Evolutionary conservation across 1,140 invertebrate species (phyloP).

Genomic region (Drosophila carrolli): DNA sequence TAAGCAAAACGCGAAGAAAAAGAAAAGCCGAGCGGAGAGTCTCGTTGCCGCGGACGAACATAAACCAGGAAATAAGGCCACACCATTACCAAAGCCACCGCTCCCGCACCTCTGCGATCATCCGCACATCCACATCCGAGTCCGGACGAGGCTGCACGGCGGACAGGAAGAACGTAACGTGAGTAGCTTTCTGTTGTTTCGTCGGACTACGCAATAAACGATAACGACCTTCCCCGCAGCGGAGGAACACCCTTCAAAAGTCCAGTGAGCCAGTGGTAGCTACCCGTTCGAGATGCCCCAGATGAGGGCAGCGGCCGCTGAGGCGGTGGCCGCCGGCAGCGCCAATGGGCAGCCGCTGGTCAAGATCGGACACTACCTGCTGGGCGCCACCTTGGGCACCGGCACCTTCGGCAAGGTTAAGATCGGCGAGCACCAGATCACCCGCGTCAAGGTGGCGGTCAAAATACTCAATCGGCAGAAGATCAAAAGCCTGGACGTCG

Average conservation of each 20-base stretch:
- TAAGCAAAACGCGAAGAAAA: slow-evolving; percentile 54
- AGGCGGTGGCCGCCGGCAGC: slow-evolving; percentile 62
- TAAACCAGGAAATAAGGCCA: slow-evolving; percentile 17
- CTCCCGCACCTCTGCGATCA: too few species aligned
- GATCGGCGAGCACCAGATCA: slow-evolving; percentile 98
- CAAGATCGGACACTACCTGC: slow-evolving; percentile 96
- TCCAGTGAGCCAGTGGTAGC: neutral
- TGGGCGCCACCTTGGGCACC: slow-evolving; percentile 94
- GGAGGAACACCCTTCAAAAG: neutral
- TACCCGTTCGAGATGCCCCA: slow-evolving; percentile 66
- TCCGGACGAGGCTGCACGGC: slow-evolving; percentile 5
- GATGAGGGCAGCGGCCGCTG: slow-evolving; percentile 68
- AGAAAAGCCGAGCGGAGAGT: slow-evolving; percentile 5
- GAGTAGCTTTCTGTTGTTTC: slow-evolving; percentile 2
- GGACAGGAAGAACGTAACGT: slow-evolving; percentile 2
- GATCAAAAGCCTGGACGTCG: slow-evolving; percentile 99
- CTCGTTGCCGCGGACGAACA: slow-evolving; percentile 7
- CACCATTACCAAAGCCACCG: neutral
- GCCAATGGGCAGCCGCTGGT: slow-evolving; percentile 88
- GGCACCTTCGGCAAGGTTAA: slow-evolving; percentile 98
- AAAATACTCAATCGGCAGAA: slow-evolving; percentile 99
- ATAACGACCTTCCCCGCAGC: slow-evolving; percentile 60
- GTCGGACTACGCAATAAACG: slow-evolving; percentile 72
- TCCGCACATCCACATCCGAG: too few species aligned
- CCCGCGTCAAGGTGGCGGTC: slow-evolving; percentile 99